Evolutionary conservation across 2,797 vertebrate species (phyloP).

Genomic region (Hozukius guyotensis): DNA sequence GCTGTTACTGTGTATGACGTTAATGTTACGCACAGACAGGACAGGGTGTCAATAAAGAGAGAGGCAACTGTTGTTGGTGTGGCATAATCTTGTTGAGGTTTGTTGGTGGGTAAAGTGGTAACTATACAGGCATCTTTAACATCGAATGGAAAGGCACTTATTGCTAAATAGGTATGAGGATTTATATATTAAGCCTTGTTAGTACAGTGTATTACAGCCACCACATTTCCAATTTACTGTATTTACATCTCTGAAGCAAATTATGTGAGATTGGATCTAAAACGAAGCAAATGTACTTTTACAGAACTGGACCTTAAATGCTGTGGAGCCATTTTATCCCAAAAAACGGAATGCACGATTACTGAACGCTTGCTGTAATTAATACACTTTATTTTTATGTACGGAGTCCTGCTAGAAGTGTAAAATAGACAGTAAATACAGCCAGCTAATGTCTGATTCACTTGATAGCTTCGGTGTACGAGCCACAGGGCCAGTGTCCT

Average conservation of each 20-base stretch:
- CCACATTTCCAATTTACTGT: not conserved
- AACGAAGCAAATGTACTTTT: not conserved
- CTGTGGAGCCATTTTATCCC: not conserved
- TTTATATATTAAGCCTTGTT: not conserved
- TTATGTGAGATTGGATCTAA: not conserved
- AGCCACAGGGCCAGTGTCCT: constrained; percentile 40
- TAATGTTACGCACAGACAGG: constrained; percentile 43
- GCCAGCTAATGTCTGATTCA: constrained; percentile 3
- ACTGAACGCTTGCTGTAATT: not conserved
- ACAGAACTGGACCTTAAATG: not conserved
- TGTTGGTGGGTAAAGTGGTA: constrained; percentile 18
- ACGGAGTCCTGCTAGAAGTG: not conserved
- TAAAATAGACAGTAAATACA: not conserved
- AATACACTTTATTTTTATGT: not conserved
- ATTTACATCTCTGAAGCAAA: not conserved
- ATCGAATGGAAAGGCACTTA: not conserved
- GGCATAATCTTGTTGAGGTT: constrained; percentile 6
- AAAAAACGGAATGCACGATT: constrained; percentile 1
- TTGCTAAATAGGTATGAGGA: not conserved
- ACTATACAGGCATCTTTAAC: not conserved
- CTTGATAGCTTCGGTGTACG: constrained; percentile 8
- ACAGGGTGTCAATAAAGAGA: constrained; percentile 49
- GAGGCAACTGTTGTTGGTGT: not conserved
- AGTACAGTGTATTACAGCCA: not conserved
- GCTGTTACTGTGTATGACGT: constrained; percentile 46